phyloP scores from a whole-genome alignment of 1,140 invertebrate genomes.

The Bombus terrestris region DNA sequence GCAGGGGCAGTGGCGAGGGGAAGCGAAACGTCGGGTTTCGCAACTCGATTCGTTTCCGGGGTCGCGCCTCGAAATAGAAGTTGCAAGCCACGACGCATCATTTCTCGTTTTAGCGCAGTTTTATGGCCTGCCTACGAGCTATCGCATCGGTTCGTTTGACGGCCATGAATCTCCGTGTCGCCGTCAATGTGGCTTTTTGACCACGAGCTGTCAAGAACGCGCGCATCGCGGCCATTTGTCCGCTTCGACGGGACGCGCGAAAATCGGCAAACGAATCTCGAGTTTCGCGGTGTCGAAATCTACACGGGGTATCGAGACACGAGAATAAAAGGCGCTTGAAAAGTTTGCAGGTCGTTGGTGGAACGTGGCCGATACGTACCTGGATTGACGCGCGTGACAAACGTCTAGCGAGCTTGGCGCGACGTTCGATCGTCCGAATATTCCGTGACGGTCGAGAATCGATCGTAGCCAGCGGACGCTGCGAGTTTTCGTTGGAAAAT shows the following conservation, averaged over 20 bases:
- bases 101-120: conserved; percentile 79
- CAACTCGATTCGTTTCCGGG: conserved; percentile 78
- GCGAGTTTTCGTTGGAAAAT: background rate
- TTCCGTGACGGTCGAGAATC: background rate
- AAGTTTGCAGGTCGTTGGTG: background rate
- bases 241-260: background rate
- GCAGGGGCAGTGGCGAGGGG: background rate
- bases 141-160: conserved; percentile 66
- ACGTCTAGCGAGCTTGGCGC: background rate
- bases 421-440: no score
- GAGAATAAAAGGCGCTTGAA: background rate
- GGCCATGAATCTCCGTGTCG: conserved; percentile 69
- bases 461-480: background rate
- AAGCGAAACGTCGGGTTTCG: conserved; percentile 48
- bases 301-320: background rate
- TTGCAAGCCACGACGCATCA: conserved; percentile 76
- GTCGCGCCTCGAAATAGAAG: conserved; percentile 80
- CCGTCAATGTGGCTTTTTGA: conserved; percentile 60
- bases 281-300: background rate
- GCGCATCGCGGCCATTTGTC: conserved; percentile 26
- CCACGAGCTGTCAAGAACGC: conserved; percentile 42
- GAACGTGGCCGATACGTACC: background rate
- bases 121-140: conserved; percentile 78
- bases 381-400: background rate
- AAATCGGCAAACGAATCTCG: conserved; percentile 4